Percentiles rank a stretch among this genome's conserved stretches.
Evolutionary conservation across 1,140 invertebrate species (phyloP).

Genomic region (Drosophila funebris): DNA sequence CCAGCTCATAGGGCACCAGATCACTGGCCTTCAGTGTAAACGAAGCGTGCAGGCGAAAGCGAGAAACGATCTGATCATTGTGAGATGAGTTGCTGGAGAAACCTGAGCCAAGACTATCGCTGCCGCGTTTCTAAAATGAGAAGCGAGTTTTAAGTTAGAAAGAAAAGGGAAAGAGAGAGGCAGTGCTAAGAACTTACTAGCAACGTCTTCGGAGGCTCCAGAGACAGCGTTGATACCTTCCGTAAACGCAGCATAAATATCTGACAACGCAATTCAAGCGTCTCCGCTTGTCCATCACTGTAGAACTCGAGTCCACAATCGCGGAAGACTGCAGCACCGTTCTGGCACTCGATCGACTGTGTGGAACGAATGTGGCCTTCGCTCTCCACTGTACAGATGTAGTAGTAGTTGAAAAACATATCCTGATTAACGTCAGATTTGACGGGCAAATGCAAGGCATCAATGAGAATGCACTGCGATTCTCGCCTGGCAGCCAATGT

Average conservation of each 20-base stretch:
- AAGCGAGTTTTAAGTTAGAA: not conserved
- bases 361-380: conserved; percentile 73
- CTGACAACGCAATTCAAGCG: conserved; percentile 59
- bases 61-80: conserved; percentile 56
- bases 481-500: not conserved
- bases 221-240: conserved; percentile 67
- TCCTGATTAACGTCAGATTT: conserved; percentile 64
- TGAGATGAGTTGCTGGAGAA: conserved; percentile 43
- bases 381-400: conserved; percentile 75
- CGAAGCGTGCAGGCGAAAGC: conserved; percentile 74
- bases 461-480: conserved; percentile 56
- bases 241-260: conserved; percentile 78
- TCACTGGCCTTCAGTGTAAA: conserved; percentile 53
- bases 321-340: conserved; percentile 65
- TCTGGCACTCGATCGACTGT: conserved; percentile 73
- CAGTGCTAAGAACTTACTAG: conserved; percentile 42
- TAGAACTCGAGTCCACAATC: conserved; percentile 75
- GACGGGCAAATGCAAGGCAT: conserved; percentile 66
- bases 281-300: conserved; percentile 36
- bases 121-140: conserved; percentile 46
- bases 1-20: conserved; percentile 63
- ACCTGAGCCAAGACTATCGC: conserved; percentile 41
- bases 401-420: conserved; percentile 81
- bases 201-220: conserved; percentile 53
- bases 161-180: not conserved